A percentile compares a stretch with the other conserved stretches of the same genome.
Conservation (phyloP, 2,113 vertebrate genomes). For the Capricornis sumatraensis region DNA sequence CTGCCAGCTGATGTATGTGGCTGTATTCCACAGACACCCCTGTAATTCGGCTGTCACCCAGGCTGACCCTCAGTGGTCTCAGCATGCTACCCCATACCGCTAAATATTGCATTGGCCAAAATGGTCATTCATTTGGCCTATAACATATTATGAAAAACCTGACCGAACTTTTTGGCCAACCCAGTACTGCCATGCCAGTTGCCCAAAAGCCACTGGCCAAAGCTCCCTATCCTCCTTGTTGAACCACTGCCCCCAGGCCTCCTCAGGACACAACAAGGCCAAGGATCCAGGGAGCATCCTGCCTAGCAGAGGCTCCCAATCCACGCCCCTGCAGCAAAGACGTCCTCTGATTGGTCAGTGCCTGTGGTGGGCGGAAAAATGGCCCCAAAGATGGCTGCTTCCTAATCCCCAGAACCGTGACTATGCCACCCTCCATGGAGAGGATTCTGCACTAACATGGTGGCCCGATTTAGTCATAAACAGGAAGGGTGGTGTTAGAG, state of each 20-base stretch:
- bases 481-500: background rate
- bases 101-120: background rate
- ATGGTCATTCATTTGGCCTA: background rate
- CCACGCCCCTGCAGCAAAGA: background rate
- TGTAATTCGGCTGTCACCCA: rapidly evolving
- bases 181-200: background rate
- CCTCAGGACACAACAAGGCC: rapidly evolving
- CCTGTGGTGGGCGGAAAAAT: background rate
- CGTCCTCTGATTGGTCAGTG: background rate
- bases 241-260: background rate
- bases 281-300: background rate
- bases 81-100: rapidly evolving
- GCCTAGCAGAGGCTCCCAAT: background rate
- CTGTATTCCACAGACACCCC: too few relatives aligned
- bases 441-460: background rate
- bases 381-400: background rate
- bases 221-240: rapidly evolving
- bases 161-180: background rate
- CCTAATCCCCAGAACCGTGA: background rate
- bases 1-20: background rate
- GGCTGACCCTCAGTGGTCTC: background rate
- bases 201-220: background rate
- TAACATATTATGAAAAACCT: background rate
- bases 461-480: background rate
- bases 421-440: too few relatives aligned